Evolutionary conservation across 2,888 invertebrate species (phyloP).

Genomic region (Pristionchus japonicus): DNA sequence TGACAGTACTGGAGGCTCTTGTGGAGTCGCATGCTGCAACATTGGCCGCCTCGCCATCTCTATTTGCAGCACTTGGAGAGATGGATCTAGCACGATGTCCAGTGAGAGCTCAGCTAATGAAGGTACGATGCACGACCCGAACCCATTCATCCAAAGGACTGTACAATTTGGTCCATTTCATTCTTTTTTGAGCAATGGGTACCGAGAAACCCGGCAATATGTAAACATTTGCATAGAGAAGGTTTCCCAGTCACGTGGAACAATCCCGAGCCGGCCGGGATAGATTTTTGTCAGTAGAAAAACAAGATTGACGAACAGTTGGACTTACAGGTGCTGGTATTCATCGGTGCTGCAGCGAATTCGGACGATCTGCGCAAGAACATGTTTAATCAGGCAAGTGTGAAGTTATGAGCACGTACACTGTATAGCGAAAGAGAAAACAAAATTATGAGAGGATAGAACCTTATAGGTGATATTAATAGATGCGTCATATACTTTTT

Average conservation of each 20-base stretch:
- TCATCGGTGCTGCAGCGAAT: slow-evolving; percentile 74
- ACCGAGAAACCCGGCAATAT: too few relatives aligned
- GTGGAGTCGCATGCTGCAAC: slow-evolving; percentile 76
- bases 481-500: neutral
- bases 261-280: too few relatives aligned
- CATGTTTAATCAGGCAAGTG: slow-evolving; percentile 62
- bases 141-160: too few relatives aligned
- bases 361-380: slow-evolving; percentile 58
- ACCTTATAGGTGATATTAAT: too few relatives aligned
- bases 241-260: too few relatives aligned
- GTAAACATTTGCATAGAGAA: too few relatives aligned
- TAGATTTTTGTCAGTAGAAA: too few relatives aligned
- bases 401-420: too few relatives aligned
- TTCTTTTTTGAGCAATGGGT: too few relatives aligned
- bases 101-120: slow-evolving; percentile 47
- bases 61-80: slow-evolving; percentile 54
- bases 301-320: neutral
- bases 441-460: too few relatives aligned
- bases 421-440: too few relatives aligned
- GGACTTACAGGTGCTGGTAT: slow-evolving; percentile 82
- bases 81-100: slow-evolving; percentile 50
- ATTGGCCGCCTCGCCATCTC: slow-evolving; percentile 54
- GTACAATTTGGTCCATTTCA: too few relatives aligned
- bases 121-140: slow-evolving; percentile 24
- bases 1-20: slow-evolving; percentile 79